These are phyloP conservation scores for western clawed frog (Xenopus tropicalis) DNA, from an alignment of 2,113 vertebrate species.

Conservation along the genomic window DNA sequence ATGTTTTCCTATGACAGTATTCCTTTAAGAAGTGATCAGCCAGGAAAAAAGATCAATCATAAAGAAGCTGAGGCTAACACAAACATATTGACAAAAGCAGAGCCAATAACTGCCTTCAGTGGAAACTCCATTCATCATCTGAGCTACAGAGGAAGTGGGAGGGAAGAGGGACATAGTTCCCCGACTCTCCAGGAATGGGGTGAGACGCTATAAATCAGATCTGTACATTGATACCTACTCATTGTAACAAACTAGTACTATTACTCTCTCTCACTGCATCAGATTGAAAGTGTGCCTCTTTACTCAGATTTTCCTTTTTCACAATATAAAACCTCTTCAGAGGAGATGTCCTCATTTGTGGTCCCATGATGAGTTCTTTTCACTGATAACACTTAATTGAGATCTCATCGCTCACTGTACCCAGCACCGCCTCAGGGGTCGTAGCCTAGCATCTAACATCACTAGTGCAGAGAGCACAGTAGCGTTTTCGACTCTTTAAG, in stretches of 20 bases:
- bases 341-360: not conserved
- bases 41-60: slow-evolving; percentile 74
- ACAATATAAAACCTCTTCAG: too few relatives aligned
- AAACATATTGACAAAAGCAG: slow-evolving; percentile 81
- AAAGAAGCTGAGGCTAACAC: slow-evolving; percentile 75
- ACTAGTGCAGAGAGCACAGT: too few relatives aligned
- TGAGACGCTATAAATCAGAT: slow-evolving; percentile 9
- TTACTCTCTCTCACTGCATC: not conserved
- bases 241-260: not conserved
- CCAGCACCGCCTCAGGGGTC: too few relatives aligned
- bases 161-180: not conserved
- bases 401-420: not conserved
- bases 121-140: slow-evolving; percentile 71
- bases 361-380: not conserved
- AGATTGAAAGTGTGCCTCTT: not conserved
- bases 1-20: too few relatives aligned
- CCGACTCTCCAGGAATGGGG: slow-evolving; percentile 4
- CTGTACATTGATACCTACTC: not conserved
- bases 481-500: too few relatives aligned
- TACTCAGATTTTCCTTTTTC: too few relatives aligned
- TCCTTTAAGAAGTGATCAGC: slow-evolving; percentile 82
- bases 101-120: slow-evolving; percentile 76
- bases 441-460: too few relatives aligned
- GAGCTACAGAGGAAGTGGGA: slow-evolving; percentile 12
- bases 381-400: not conserved